Evolutionary conservation across 2,888 invertebrate species (phyloP), one percentile per base, ranked within the genome.

Genomic region (Drosophila nigritarsus): DNA sequence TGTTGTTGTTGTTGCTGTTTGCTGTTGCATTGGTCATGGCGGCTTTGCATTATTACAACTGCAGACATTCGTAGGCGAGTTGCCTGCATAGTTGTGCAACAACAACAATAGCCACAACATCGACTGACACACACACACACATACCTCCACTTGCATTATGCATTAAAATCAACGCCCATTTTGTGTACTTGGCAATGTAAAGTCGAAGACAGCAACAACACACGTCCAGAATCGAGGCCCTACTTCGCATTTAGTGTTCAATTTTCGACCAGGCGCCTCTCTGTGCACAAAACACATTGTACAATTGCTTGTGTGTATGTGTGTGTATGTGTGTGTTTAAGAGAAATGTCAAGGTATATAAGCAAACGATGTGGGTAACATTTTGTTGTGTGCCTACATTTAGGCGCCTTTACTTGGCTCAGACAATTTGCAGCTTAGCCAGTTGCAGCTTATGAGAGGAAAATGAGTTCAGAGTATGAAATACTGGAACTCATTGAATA

Each of bases 101-200:
- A 48, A 18, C 29, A 60, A 60, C 53, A 53, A 18, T n/a, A 50
- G 15, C 13, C 27, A 60, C 49, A 29, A 50, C 45, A 45, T 45
- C 7, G 13, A 40, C 63, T 27, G 54, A 29, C 45, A 49, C 58
- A 61, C 40, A 51, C 29, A 51, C 65, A 45, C 29, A 42, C 42
- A 36, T 34, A 54, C 49, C 63, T 55, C 38, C 66, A 82, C 80
- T 84, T 90, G 89, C 90, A 91, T 89, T 90, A 90, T 91, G 90
- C 91, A 91, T 90, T 91, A 90, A 91, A 91, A 91, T 91, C 91
- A 90, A 87, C 90, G 91, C 89, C 89, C 77, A 78, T 82, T 81
- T 79, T 89, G 80, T 85, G 82, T 80, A 80, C 79, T 79, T 78
- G 81, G 63, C 82, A 72, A 67, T 77, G 80, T 72, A 61, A 79